Conservation (phyloP, 2,113 vertebrate species). For the Psittacula cyanocephala region DNA sequence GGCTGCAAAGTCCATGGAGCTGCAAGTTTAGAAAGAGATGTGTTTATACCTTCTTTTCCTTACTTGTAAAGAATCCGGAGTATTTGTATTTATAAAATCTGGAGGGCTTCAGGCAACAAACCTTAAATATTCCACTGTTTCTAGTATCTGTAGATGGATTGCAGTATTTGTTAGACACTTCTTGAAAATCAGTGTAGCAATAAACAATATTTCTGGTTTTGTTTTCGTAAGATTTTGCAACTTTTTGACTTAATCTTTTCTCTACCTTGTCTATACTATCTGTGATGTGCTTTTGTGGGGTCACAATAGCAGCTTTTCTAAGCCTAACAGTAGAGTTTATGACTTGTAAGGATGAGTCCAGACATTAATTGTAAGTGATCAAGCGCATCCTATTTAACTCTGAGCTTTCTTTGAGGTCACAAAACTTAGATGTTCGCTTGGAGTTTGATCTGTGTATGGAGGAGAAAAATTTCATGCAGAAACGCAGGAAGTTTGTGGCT, state of each 20-base stretch:
- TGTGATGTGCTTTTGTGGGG: not conserved
- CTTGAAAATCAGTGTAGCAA: not conserved
- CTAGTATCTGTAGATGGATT: not conserved
- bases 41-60: not conserved
- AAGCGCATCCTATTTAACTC: not conserved
- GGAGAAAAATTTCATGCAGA: slow-evolving; percentile 80
- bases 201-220: not conserved
- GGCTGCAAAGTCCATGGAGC: not conserved
- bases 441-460: slow-evolving; percentile 73
- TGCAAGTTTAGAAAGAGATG: not conserved
- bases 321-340: not conserved
- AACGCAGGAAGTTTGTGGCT: slow-evolving; percentile 76
- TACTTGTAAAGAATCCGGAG: not conserved
- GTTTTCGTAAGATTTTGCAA: not conserved
- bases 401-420: slow-evolving; percentile 39
- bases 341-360: not conserved
- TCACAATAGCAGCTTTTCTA: not conserved
- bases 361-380: not conserved
- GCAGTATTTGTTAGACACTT: not conserved
- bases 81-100: not conserved
- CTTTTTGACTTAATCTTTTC: not conserved
- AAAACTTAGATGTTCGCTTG: slow-evolving; percentile 76
- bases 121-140: not conserved
- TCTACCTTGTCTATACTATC: not conserved
- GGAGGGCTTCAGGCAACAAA: not conserved